Evolutionary conservation across 2,113 vertebrate genomes (phyloP).

Genomic region (Heteronetta atricapilla): DNA sequence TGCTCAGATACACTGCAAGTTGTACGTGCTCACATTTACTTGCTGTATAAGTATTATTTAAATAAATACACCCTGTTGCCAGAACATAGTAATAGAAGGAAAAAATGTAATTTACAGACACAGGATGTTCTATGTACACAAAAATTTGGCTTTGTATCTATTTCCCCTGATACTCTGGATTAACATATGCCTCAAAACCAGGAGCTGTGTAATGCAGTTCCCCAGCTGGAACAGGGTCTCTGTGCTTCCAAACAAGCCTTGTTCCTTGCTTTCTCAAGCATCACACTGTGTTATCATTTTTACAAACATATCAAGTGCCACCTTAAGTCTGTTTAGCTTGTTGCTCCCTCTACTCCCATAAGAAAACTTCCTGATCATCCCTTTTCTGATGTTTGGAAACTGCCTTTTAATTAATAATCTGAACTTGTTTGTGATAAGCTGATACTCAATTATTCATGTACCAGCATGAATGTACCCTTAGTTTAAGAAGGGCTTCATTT

Average conservation of each 20-base stretch:
- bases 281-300: neutral
- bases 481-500: neutral
- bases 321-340: neutral
- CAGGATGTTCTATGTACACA: neutral
- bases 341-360: neutral
- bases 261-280: neutral
- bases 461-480: neutral
- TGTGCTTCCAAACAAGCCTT: neutral
- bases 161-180: neutral
- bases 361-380: neutral
- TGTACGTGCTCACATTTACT: neutral
- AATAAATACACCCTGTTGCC: neutral
- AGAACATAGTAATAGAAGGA: neutral
- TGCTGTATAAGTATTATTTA: neutral
- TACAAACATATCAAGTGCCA: neutral
- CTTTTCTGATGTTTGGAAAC: neutral
- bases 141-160: neutral
- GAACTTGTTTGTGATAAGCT: neutral
- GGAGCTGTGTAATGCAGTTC: neutral
- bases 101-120: neutral
- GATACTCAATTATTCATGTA: neutral
- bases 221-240: neutral
- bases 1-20: neutral
- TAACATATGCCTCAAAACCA: neutral
- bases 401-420: neutral